Conservation (phyloP, 2,797 vertebrate genomes). For the Adelosebastes latens region DNA sequence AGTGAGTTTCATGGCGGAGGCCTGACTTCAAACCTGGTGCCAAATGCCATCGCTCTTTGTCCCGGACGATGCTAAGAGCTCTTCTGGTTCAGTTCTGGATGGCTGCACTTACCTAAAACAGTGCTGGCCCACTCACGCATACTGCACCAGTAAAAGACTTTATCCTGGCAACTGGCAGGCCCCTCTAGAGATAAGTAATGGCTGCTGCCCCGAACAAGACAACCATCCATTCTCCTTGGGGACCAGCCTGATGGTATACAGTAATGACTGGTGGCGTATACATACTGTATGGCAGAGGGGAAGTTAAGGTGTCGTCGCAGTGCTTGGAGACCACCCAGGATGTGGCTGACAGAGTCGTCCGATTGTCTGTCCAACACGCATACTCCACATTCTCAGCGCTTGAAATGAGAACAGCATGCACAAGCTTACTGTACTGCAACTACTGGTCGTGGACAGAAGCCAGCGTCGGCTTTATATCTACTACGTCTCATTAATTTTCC, state of each 20-base stretch:
- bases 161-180: conserved; percentile 68
- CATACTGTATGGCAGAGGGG: conserved; percentile 30
- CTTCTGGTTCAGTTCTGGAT: conserved; percentile 68
- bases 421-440: conserved; percentile 20
- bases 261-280: conserved; percentile 50
- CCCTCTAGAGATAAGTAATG: conserved; percentile 55
- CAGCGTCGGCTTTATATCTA: conserved; percentile 28
- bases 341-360: conserved; percentile 70
- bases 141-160: conserved; percentile 54
- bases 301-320: conserved; percentile 57
- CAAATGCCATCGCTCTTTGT: conserved; percentile 72
- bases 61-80: conserved; percentile 50
- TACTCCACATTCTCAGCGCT: conserved; percentile 71
- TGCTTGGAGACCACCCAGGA: conserved; percentile 74
- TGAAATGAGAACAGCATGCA: conserved; percentile 35
- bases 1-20: conserved; percentile 61
- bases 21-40: conserved; percentile 72
- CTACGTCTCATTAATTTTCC: conserved; percentile 43
- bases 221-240: conserved; percentile 12
- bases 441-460: conserved; percentile 34
- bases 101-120: conserved; percentile 71
- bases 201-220: not conserved
- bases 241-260: conserved; percentile 11
- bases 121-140: conserved; percentile 62
- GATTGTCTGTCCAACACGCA: conserved; percentile 74